phyloP scores from a whole-genome alignment of 1,140 invertebrate species.

The Daktulosphaira vitifoliae region DNA sequence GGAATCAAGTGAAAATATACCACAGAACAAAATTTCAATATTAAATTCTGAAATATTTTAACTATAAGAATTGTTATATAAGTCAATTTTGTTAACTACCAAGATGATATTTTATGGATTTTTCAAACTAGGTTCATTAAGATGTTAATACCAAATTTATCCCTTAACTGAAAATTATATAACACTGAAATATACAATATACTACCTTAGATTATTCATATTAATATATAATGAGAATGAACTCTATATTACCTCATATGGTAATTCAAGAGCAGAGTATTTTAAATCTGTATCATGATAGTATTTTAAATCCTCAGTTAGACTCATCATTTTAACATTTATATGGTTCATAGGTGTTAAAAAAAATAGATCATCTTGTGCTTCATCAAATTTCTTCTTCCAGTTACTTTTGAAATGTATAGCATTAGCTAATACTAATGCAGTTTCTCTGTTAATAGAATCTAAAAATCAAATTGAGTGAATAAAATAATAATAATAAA shows the following conservation, averaged over 20 bases:
- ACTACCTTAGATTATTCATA: background rate
- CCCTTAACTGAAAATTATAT: background rate
- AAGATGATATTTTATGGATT: too few relatives aligned
- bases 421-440: conserved; percentile 67
- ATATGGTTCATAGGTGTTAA: conserved; percentile 45
- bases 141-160: too few relatives aligned
- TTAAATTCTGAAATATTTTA: too few relatives aligned
- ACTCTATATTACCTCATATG: conserved; percentile 51
- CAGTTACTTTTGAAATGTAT: conserved; percentile 76
- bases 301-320: conserved; percentile 46
- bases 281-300: conserved; percentile 44
- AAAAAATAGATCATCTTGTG: conserved; percentile 46
- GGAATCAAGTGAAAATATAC: too few relatives aligned
- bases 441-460: conserved; percentile 48
- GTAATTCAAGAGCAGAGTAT: conserved; percentile 51
- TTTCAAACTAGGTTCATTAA: too few relatives aligned
- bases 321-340: conserved; percentile 57
- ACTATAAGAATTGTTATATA: too few relatives aligned
- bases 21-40: too few relatives aligned
- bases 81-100: too few relatives aligned
- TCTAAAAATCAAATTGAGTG: conserved; percentile 42
- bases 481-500: too few relatives aligned
- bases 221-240: too few relatives aligned
- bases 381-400: conserved; percentile 49
- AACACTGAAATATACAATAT: background rate